Conservation (phyloP, 2,888 invertebrate species). For the Nomada fucata region DNA sequence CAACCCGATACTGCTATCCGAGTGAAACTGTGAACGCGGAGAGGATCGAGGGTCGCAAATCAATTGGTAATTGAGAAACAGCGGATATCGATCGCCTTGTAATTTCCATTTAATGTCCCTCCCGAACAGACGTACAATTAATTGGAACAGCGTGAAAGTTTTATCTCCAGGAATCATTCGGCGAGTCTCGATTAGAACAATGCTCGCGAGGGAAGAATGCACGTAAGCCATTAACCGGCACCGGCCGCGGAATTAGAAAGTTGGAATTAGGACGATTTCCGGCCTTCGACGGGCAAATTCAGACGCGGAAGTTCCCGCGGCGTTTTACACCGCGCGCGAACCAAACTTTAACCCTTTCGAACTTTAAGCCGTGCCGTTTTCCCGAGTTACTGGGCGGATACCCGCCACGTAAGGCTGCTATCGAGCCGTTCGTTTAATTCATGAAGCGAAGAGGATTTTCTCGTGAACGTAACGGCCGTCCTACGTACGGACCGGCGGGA, state of each 20-base stretch:
- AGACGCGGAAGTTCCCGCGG: constrained; percentile 46
- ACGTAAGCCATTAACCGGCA: constrained; percentile 43
- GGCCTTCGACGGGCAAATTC: constrained; percentile 37
- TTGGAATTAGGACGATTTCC: constrained; percentile 50
- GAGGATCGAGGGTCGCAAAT: background rate
- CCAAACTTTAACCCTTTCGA: constrained; percentile 59
- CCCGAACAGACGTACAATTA: background rate
- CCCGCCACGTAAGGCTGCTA: constrained; percentile 18
- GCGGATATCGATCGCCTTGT: background rate
- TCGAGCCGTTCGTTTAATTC: constrained; percentile 38
- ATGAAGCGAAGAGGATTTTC: constrained; percentile 27
- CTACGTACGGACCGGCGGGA: background rate
- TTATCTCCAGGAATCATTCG: background rate
- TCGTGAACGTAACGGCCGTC: constrained; percentile 39
- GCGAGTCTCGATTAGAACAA: background rate
- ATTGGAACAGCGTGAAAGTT: too few species aligned
- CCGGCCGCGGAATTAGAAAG: constrained; percentile 60
- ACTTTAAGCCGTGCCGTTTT: constrained; percentile 58
- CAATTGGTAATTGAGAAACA: background rate
- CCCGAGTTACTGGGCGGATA: constrained; percentile 27
- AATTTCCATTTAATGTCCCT: background rate
- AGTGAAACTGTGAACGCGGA: too few species aligned
- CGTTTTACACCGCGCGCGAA: constrained; percentile 53
- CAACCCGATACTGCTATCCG: background rate
- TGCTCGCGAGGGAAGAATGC: background rate